Evolutionary conservation across 1,140 invertebrate species (phyloP), one percentile per base, ranked within the genome.

Genomic region (Oreohelix idahoensis): DNA sequence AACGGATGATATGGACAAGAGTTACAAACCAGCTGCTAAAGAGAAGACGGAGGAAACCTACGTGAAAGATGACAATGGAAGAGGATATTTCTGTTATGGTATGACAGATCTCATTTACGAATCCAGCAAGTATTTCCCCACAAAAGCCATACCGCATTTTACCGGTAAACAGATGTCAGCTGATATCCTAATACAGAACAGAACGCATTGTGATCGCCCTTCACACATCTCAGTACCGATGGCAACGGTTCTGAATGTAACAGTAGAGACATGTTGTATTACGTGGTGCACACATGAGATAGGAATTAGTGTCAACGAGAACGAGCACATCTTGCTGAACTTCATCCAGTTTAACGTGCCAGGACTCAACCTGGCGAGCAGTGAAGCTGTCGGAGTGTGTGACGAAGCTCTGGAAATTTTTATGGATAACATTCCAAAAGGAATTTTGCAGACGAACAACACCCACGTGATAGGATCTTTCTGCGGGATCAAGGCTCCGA

Each of bases 211-310:
- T 39, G 8, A 45, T 1, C 17, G 26, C 8, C 1, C 58, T n/a
- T 39, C 51, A 0, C 32, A 23, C 51, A 69, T 79, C 2, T 1
- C 23, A 13, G 53, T 69, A 29, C 13, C 77, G 8, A 79, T 29
- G 36, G 23, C 39, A 36, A 79, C 53, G 32, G 17, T 66, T 17
- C 5, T 79, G 8, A 79, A 79, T 53, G 58, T 79, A 4, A 63
- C 77, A 5, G 77, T 79, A 32, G 63, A 79, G 36, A 79, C 77
- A 10, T 79, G 77, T 36, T 79, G 77, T 32, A 79, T 79, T 35
- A 39, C 77, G 36, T 49, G 10, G 20, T 79, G 77, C 36, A 39
- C 58, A 5, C 63, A 66, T 38, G 32, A 36, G 39, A 63, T 38
- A 8, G 32, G 66, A 17, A 66, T 79, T 26, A 29, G 15, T 4